Evolutionary conservation across 2,113 vertebrate genomes (phyloP), one percentile per base, ranked within the genome.

Genomic region (Pandion haliaetus): DNA sequence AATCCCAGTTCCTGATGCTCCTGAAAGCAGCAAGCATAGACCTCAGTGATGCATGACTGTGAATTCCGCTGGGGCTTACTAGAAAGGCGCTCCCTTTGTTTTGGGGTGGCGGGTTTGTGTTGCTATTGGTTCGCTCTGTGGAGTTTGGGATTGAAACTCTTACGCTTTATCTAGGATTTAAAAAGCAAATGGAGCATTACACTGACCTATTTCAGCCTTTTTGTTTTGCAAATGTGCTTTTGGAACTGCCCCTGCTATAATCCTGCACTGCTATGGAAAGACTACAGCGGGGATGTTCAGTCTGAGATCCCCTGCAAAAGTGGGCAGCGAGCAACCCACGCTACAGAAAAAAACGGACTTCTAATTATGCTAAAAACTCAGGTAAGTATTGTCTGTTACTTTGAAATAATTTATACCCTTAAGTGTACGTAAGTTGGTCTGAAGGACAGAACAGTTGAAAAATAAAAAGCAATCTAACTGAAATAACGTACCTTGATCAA

Each of bases 191-290:
- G 67, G 92, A 96, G 79, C 96, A 93, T 97, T 63, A 44, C 62
- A 23, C 66, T 97, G 95, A 94, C 88, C 95, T 96, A 73, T 93
- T 94, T 96, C 88, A 82, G 94, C 82, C 47, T 78, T 92, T 95
- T 88, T 88, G 88, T 92, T 90, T 88, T 93, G 79, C 86, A 94
- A 95, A 94, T 82, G 76, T 32, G 71, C 79, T 90, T 88, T 86
- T 83, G 85, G 92, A 94, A 83, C 88, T 86, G 76, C 25, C 66
- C 12, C 45, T 57, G 34, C 45, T 73, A 20, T 63, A 86, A 78
- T 90, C n/a, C 54, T 40, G 18, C 55, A 44, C n/a, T 42, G 61
- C 73, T 76, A 23, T 29, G 52, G 77, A 59, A 71, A 55, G 55
- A 32, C 55, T 63, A 12, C 7, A 57, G 65, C 0, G 0, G 6